Percentiles rank a stretch among this genome's conserved stretches.
These are phyloP conservation scores for Eulemur rufifrons DNA, from an alignment of 2,113 vertebrate species.

Conservation along the genomic window DNA sequence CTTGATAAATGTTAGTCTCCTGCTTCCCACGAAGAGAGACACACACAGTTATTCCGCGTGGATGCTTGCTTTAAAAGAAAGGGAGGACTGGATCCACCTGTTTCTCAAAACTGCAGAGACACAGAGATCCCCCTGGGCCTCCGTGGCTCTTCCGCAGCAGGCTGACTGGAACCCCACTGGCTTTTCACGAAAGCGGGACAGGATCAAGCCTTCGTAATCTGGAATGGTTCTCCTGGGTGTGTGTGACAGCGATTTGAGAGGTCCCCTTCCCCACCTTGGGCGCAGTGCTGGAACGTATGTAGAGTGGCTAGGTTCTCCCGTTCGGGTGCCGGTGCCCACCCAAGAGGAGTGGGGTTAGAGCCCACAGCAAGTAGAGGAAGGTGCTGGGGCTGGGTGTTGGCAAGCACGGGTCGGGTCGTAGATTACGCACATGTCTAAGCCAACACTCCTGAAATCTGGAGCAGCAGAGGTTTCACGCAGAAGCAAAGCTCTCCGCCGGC, in stretches of 20 bases:
- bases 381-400: no score
- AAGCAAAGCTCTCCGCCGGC: background rate
- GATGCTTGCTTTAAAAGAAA: background rate
- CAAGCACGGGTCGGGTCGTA: background rate
- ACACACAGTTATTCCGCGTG: no score
- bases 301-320: background rate
- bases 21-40: background rate
- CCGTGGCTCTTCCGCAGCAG: background rate
- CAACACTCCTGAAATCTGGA: background rate
- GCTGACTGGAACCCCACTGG: background rate
- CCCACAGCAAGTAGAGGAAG: background rate
- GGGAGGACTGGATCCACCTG: no score
- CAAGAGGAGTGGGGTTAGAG: background rate
- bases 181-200: background rate
- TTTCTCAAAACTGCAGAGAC: background rate
- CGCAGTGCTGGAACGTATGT: no score
- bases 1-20: background rate
- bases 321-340: background rate
- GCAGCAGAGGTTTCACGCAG: background rate
- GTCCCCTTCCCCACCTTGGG: background rate
- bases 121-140: background rate
- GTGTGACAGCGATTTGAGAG: background rate
- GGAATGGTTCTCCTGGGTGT: background rate
- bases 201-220: background rate
- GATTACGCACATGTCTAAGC: fast-evolving